Conservation (phyloP, 2,113 vertebrate species). For the Lanius ludovicianus region DNA sequence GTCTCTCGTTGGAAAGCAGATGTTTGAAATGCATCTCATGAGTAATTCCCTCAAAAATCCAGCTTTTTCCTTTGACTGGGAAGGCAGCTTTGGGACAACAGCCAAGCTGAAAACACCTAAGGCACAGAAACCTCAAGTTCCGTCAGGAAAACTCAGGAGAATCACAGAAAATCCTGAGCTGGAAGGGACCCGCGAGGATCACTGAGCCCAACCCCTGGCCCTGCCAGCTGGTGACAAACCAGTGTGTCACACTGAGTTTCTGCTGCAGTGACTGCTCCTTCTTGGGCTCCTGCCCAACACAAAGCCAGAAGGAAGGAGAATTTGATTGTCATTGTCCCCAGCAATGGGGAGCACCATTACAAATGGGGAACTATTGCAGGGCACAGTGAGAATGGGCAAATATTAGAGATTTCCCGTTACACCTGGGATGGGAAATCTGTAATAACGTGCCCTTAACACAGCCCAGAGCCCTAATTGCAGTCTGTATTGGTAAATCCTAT, state of each 20-base stretch:
- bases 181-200: neutral
- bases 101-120: neutral
- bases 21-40: neutral
- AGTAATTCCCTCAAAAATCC: neutral
- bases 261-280: neutral
- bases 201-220: neutral
- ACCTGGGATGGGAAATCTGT: too few relatives aligned
- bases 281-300: neutral
- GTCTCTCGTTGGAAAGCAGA: neutral
- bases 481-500: neutral
- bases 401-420: neutral
- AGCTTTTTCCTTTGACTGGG: neutral
- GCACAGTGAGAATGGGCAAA: neutral
- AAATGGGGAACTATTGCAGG: neutral
- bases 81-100: neutral
- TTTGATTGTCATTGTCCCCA: neutral
- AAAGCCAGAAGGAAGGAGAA: neutral
- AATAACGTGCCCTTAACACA: neutral
- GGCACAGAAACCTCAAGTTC: neutral
- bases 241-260: accelerated
- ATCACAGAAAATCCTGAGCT: neutral
- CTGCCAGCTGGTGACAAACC: neutral
- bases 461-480: neutral
- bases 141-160: neutral
- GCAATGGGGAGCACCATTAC: accelerated